Evolutionary conservation across 1,140 invertebrate genomes (phyloP), one percentile per base, ranked within the genome.

Genomic region (Lordiphosa mommai): DNA sequence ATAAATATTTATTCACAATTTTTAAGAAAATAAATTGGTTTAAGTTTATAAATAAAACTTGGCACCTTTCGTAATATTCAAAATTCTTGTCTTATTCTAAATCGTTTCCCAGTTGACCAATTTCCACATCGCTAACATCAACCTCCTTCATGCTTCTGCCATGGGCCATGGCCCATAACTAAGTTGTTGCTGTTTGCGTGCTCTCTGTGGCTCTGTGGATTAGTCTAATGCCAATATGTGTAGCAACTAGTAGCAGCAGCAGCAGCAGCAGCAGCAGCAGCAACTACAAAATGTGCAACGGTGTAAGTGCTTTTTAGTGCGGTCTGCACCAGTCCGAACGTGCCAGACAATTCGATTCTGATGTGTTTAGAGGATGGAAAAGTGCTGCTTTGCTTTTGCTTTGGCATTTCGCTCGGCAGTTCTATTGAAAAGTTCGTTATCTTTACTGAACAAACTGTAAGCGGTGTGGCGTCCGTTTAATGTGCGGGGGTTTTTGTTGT

Each of bases 151-250:
- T 20, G 17, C 17, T 20, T 2, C 17, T 41, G 17, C 43, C 44
- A 49, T 32, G n/a, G 47, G 13, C 14, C 55, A 43, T 61, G 69
- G 58, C 61, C 70, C 70, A 82, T 70, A 82, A 70, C 60, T 58
- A 70, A 70, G 67, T 76, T 82, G 67, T 72, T 1, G n/a, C 9
- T 29, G 44, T 34, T 17, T 20, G 47, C 7, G 4, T 33, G 32
- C 17, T 3, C 2, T 37, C 47, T 70, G 71, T 20, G 38, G 48
- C 23, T 56, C 56, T 65, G 55, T 68, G 59, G 76, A 76, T 82
- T 84, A 82, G 67, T 68, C 56, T 72, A 72, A 84, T 84, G 77
- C 72, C 72, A 84, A 82, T 82, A 72, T 84, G 66, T 48, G 30
- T 33, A 33, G 29, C 8, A 16, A 60, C 41, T 29, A 61, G 43